Base-by-base conservation (phyloP, 2,113 vertebrate genomes). In the Motacilla tschutschensis region DNA sequence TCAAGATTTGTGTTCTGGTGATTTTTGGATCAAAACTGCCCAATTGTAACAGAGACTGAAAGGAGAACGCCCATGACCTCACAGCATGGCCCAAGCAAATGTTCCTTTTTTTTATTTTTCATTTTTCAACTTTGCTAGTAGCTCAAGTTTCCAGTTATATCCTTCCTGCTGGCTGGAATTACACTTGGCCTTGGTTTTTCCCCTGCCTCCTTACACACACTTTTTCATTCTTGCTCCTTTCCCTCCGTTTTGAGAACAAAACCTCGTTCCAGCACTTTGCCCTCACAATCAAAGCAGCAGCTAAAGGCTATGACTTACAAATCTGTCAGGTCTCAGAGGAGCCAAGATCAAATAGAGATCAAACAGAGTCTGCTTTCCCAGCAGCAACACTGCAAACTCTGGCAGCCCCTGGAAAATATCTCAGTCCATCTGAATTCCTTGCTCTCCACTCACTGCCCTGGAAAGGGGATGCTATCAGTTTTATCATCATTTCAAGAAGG, bases 211-310 rank as follows among this genome's bases (percentile, higher is more conserved):
- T 73, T 36, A 36, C 33, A 69, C 19, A 40, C 28, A 22, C 12
- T 36, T 87, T 31, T 38, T 85, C 59, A 65, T 76, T 86, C 71
- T 63, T 53, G 41, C 26, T 78, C 58, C 18, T 57, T 80, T 90
- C 58, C 65, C 80, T 69, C 54, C 0, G 0, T 79, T 88, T 88
- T 46, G 50, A 84, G 63, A 94, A 9, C 66, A 79, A 88, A 86
- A 69, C 46, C 76, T 87, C 8, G 0, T 48, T 73, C 38, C 53
- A 73, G 60, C 79, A 54, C 82, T 70, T 44, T 59, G 84, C 31
- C 7, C 79, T 75, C 75, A 4, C 53, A 79, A 87, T 73, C 82
- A 90, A 88, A 94, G 87, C 87, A 59, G 76, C 69, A 82, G 85
- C 82, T 83, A 57, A 94, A 89, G 83, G 77, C 82, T 66, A 48